A percentile compares a stretch with the other conserved stretches of the same genome.
Conservation (phyloP, 2,113 vertebrate species). For the Podocnemis expansa region DNA sequence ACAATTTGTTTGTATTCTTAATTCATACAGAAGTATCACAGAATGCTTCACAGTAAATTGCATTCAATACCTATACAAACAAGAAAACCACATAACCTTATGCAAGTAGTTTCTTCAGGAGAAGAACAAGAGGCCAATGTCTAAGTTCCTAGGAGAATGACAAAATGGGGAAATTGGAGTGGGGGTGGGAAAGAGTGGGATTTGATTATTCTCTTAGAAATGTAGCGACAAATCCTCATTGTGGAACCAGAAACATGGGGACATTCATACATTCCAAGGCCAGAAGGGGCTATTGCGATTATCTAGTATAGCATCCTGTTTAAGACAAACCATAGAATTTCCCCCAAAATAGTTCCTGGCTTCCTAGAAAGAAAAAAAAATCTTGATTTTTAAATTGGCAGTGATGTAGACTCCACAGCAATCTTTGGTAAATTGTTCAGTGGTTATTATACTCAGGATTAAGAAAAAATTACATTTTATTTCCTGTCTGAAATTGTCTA, state of each 20-base stretch:
- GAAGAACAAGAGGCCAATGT: background rate
- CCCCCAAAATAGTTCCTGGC: background rate
- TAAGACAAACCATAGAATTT: background rate
- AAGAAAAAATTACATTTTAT: background rate
- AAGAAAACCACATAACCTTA: background rate
- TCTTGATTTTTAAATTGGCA: background rate
- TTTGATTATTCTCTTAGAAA: background rate
- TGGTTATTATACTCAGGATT: background rate
- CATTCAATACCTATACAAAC: background rate
- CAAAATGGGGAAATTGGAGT: background rate
- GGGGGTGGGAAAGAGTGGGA: background rate
- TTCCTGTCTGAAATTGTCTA: background rate
- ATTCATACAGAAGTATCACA: background rate
- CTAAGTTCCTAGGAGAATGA: fast-evolving
- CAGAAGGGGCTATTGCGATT: background rate
- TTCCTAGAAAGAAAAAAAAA: background rate
- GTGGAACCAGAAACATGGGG: background rate
- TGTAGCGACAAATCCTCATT: background rate
- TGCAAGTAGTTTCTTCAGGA: background rate
- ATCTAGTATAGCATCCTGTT: background rate
- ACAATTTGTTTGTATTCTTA: background rate
- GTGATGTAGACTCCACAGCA: background rate
- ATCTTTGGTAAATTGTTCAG: background rate
- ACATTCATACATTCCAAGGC: background rate
- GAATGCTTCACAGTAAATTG: background rate